A percentile compares a stretch with the other conserved stretches of the same genome.
Conservation (phyloP, 1,140 invertebrate species). For the Trichoplusia ni region DNA sequence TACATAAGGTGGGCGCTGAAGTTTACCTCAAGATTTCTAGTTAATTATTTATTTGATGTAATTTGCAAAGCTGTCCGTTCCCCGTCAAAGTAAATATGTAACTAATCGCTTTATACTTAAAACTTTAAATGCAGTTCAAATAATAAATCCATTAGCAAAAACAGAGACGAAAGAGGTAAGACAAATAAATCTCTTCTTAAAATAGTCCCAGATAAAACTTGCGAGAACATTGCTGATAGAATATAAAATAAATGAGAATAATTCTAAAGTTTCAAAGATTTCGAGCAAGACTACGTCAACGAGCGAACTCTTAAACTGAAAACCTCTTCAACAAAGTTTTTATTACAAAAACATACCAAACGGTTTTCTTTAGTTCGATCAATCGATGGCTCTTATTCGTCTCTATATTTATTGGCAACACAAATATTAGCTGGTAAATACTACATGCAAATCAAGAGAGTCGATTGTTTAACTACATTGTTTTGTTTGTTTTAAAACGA, state of each 20-base stretch:
- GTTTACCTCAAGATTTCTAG: no score
- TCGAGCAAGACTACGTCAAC: constrained; percentile 17
- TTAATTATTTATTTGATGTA: no score
- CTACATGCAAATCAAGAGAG: background rate
- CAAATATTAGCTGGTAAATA: constrained; percentile 15
- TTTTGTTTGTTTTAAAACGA: constrained; percentile 17
- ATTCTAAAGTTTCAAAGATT: constrained; percentile 17
- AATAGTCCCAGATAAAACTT: background rate
- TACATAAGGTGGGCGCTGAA: no score
- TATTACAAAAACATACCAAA: constrained; percentile 22
- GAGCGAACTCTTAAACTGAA: constrained; percentile 12
- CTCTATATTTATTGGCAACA: constrained; percentile 16
- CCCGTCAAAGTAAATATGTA: no score
- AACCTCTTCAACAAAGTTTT: constrained; percentile 15
- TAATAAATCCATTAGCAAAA: no score
- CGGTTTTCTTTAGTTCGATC: constrained; percentile 1
- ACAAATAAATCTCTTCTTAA: background rate
- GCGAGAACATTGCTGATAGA: background rate
- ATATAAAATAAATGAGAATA: constrained; percentile 14
- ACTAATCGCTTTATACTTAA: no score
- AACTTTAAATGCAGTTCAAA: no score
- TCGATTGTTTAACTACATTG: constrained; percentile 14
- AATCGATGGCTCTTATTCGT: background rate
- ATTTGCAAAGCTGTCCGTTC: no score
- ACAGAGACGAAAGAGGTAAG: no score